phyloP scores from a whole-genome alignment of 2,113 vertebrate genomes.

The Microtus richardsoni region DNA sequence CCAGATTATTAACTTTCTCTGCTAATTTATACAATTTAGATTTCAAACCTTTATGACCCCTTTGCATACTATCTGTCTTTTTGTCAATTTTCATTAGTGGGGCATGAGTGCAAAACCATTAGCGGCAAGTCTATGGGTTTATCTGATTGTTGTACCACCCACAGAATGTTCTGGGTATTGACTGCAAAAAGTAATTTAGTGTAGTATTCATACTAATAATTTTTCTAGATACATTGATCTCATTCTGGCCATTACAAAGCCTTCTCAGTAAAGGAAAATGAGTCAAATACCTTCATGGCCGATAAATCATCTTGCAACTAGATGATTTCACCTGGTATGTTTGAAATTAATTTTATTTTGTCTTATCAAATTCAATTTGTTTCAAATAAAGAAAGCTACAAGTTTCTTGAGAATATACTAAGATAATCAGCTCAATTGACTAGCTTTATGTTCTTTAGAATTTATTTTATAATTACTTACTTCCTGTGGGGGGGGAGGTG shows the following conservation, averaged over 20 bases:
- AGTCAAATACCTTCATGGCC: conserved; percentile 29
- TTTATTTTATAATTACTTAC: background rate
- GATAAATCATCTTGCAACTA: conserved; percentile 21
- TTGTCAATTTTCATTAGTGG: conserved; percentile 76
- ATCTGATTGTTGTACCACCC: conserved; percentile 33
- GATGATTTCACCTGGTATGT: conserved; percentile 9
- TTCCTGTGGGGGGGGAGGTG: background rate
- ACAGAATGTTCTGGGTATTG: conserved; percentile 37
- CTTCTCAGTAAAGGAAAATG: conserved; percentile 23
- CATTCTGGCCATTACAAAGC: conserved; percentile 44
- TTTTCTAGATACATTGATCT: conserved; percentile 10
- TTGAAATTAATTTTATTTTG: conserved; percentile 44
- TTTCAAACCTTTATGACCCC: conserved; percentile 70
- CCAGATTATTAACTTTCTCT: conserved; percentile 80
- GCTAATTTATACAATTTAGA: conserved; percentile 76
- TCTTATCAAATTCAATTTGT: conserved; percentile 19
- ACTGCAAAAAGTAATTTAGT: background rate
- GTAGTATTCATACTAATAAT: conserved; percentile 18
- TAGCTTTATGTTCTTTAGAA: background rate
- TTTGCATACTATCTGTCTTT: conserved; percentile 72
- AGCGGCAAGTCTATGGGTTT: conserved; percentile 22
- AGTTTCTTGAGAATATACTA: background rate
- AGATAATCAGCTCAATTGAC: background rate
- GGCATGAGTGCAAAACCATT: conserved; percentile 60
- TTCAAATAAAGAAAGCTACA: conserved; percentile 17